Conservation (phyloP, 1,140 invertebrate species). For the Ectropis grisescens region DNA sequence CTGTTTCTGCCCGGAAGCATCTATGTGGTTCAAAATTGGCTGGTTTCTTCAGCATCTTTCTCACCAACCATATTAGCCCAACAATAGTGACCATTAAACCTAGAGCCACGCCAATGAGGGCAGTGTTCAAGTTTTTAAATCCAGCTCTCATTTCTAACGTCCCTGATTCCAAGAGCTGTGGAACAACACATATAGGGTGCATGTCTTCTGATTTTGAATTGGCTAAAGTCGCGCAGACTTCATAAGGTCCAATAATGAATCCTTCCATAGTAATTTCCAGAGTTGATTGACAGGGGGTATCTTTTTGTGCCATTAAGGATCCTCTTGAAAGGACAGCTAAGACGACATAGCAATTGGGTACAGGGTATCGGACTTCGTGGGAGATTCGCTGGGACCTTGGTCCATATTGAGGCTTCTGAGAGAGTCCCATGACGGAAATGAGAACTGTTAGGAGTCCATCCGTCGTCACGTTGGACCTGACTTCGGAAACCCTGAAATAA, state of each 20-base stretch:
- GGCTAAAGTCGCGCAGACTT: conserved; percentile 61
- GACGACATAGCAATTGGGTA: conserved; percentile 57
- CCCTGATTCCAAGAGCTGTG: conserved; percentile 56
- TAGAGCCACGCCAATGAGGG: conserved; percentile 66
- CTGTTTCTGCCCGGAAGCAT: conserved; percentile 68
- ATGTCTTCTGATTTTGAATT: conserved; percentile 51
- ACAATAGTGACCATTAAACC: conserved; percentile 68
- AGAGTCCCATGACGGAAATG: conserved; percentile 55
- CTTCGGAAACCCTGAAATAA: conserved; percentile 61
- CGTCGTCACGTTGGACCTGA: conserved; percentile 60
- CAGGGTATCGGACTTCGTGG: conserved; percentile 29
- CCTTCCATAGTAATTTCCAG: conserved; percentile 64
- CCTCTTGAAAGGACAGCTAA: conserved; percentile 56
- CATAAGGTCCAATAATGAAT: conserved; percentile 59
- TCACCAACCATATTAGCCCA: conserved; percentile 69
- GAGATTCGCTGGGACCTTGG: conserved; percentile 45
- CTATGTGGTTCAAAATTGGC: conserved; percentile 63
- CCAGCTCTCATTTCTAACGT: conserved; percentile 54
- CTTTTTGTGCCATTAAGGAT: conserved; percentile 61
- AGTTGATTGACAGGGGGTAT: conserved; percentile 53
- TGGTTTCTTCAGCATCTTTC: conserved; percentile 69
- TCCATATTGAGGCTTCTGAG: conserved; percentile 32
- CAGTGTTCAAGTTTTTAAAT: conserved; percentile 65
- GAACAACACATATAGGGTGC: conserved; percentile 67
- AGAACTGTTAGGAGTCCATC: conserved; percentile 55